phyloP scores from a whole-genome alignment of 2,797 vertebrate species.

The Triplophysa yarkandensis region DNA sequence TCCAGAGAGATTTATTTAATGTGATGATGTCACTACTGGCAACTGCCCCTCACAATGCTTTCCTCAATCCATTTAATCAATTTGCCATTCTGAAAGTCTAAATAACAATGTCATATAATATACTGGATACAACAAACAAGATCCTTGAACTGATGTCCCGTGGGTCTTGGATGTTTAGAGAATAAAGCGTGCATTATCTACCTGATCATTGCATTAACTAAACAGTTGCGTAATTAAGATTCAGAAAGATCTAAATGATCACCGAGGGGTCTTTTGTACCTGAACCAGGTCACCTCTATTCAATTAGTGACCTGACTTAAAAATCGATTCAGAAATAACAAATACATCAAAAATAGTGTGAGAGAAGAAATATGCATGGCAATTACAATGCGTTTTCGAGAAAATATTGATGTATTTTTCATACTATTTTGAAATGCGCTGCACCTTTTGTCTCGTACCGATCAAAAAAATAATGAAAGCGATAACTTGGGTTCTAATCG shows the following conservation, averaged over 20 bases:
- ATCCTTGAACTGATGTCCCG: not conserved
- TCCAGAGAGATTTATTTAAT: conserved; percentile 14
- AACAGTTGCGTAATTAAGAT: conserved; percentile 15
- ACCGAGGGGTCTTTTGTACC: not conserved
- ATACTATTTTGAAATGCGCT: not conserved
- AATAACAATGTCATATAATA: not conserved
- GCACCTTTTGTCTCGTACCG: not conserved
- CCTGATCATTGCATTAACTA: not conserved
- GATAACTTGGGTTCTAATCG: not conserved
- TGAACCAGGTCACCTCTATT: conserved; percentile 21
- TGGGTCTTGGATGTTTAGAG: not conserved
- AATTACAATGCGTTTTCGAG: not conserved
- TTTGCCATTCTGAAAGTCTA: not conserved
- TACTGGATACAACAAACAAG: not conserved
- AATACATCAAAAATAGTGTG: not conserved
- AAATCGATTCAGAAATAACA: conserved; percentile 30
- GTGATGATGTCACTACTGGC: not conserved
- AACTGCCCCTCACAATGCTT: not conserved
- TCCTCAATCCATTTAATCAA: not conserved
- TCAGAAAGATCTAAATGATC: conserved; percentile 5
- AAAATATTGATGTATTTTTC: not conserved
- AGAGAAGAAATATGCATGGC: not conserved
- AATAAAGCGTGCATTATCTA: conserved; percentile 4
- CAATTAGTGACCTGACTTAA: conserved; percentile 18
- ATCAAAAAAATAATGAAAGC: conserved; percentile 29